A percentile compares a stretch with the other conserved stretches of the same genome.
Conservation (phyloP, 2,888 invertebrate genomes). For the Leucophenga montana region DNA sequence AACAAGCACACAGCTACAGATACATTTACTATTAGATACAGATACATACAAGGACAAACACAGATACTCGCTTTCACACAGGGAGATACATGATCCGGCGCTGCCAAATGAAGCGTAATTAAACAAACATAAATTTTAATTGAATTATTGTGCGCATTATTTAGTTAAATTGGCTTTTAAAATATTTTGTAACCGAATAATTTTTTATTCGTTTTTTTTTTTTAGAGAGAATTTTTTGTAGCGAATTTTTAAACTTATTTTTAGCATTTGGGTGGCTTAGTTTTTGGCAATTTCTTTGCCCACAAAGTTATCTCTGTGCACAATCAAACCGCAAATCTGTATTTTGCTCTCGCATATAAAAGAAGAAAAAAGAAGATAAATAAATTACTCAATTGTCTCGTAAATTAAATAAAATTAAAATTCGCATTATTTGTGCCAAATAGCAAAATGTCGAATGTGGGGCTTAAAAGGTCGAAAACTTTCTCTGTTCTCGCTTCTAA, state of each 20-base stretch:
- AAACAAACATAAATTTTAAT: conserved; percentile 48
- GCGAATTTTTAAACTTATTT: no score
- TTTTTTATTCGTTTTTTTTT: conserved; percentile 1
- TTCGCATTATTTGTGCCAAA: not conserved
- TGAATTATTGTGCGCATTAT: conserved; percentile 47
- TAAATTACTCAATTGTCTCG: conserved; percentile 16
- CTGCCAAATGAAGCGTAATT: conserved; percentile 33
- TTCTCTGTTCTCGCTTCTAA: no score
- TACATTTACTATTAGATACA: not conserved
- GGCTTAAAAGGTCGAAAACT: no score
- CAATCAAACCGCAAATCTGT: no score
- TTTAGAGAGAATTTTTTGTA: no score
- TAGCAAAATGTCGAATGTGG: no score
- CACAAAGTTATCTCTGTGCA: no score
- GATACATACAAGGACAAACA: not conserved
- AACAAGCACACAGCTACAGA: not conserved
- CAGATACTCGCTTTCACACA: no score
- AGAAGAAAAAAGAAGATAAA: no score
- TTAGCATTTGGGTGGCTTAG: no score
- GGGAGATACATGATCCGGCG: not conserved
- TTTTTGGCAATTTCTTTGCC: no score
- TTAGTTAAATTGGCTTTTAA: conserved; percentile 37
- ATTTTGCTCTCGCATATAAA: no score
- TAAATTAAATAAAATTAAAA: conserved; percentile 18
- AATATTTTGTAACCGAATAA: conserved; percentile 26